A percentile compares a stretch with the other conserved stretches of the same genome.
Evolutionary conservation across 2,113 vertebrate genomes (phyloP).

Genomic region (Sorex araneus): DNA sequence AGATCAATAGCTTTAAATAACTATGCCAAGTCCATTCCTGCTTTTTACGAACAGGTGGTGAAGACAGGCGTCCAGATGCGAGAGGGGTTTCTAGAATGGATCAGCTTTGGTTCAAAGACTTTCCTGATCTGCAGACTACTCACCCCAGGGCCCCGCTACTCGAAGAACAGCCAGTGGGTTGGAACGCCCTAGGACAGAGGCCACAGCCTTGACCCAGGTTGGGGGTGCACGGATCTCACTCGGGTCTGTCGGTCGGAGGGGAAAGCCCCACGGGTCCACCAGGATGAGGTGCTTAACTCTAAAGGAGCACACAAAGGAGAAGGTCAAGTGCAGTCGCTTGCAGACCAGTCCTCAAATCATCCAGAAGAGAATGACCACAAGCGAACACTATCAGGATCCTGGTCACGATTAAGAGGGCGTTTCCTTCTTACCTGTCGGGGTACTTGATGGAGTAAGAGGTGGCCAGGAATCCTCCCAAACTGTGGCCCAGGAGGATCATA

Average conservation of each 20-base stretch:
- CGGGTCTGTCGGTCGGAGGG: conserved; percentile 87
- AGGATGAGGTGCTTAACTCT: conserved; percentile 95
- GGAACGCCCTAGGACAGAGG: conserved; percentile 90
- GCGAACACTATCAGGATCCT: background rate
- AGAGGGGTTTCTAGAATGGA: background rate
- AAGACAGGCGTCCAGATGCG: background rate
- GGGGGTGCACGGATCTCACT: conserved; percentile 86
- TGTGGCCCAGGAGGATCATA: conserved; percentile 93
- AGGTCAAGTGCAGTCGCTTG: background rate
- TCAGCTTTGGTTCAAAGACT: background rate
- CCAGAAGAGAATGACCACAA: background rate
- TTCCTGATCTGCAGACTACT: conserved; percentile 72
- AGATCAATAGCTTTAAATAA: conserved; percentile 43
- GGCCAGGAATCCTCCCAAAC: conserved; percentile 92
- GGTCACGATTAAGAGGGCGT: background rate
- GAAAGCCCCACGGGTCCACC: conserved; percentile 96
- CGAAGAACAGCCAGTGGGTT: conserved; percentile 95
- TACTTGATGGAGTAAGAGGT: conserved; percentile 92
- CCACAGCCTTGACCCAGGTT: conserved; percentile 92
- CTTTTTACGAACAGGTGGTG: background rate
- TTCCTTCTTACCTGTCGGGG: conserved; percentile 90
- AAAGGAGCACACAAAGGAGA: conserved; percentile 36
- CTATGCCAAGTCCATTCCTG: background rate
- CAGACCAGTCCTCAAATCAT: background rate
- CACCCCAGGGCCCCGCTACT: conserved; percentile 95